Percentiles rank a stretch among this genome's conserved stretches.
These are phyloP conservation scores for Buceros bicornis DNA, from an alignment of 2,797 vertebrate species.

Conservation along the genomic window DNA sequence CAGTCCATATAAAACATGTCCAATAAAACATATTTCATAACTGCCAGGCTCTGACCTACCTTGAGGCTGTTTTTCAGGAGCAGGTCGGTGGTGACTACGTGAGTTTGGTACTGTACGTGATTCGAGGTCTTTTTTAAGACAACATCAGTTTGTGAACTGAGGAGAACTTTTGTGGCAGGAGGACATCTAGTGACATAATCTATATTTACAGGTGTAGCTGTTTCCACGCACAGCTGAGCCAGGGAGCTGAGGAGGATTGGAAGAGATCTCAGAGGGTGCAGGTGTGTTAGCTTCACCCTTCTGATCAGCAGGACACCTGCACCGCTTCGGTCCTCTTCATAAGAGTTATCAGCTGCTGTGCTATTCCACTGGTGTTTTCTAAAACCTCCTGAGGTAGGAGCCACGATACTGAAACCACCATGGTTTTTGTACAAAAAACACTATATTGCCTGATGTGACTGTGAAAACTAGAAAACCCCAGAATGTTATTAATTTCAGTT, in stretches of 20 bases:
- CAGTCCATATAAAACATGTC: background rate
- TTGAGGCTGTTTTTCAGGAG: background rate
- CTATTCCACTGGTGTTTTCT: background rate
- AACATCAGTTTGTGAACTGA: background rate
- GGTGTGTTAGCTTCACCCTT: background rate
- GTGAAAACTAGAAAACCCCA: background rate
- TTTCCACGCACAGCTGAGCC: background rate
- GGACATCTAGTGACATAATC: conserved; percentile 70
- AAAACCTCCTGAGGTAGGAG: background rate
- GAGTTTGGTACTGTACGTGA: background rate
- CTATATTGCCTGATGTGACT: background rate
- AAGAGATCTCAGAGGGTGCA: background rate
- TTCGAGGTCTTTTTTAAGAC: background rate
- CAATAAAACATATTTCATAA: background rate
- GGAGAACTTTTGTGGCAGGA: conserved; percentile 54
- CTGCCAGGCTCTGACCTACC: background rate
- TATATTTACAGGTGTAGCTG: conserved; percentile 24
- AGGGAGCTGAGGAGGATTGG: background rate
- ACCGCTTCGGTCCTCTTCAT: background rate
- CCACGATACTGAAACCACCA: background rate
- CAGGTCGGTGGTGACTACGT: background rate
- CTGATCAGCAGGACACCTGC: background rate
- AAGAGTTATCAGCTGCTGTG: background rate
- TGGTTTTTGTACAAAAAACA: background rate
- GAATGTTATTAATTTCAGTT: background rate